Base-by-base conservation (phyloP, 2,797 vertebrate genomes). In the Cuculus canorus region DNA sequence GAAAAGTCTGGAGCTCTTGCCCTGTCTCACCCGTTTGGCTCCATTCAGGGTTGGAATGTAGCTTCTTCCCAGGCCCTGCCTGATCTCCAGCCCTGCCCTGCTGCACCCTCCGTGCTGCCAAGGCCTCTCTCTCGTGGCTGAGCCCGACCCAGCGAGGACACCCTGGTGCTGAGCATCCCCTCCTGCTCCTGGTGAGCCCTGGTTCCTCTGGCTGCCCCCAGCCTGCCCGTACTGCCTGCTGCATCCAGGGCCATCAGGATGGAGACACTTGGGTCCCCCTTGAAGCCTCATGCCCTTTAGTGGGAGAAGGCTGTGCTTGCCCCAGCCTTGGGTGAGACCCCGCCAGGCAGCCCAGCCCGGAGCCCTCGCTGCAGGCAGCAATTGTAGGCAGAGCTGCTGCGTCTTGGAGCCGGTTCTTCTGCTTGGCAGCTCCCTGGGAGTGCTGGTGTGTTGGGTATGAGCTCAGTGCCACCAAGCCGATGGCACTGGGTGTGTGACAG, bases 1-100 rank as follows among this genome's bases (percentile, higher is more conserved):
- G 50, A 86, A 95, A 94, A 88, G 66, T 78, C 82, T 63, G 39
- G 30, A 64, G 78, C n/a, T 96, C 71, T 86, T 32, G 43, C 28
- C 19, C 52, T 69, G 11, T 76, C 65, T 92, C 17, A 82, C 53
- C 78, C 69, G 71, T 80, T 78, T 35, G 41, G 56, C 48, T 80
- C 81, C 83, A 30, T 93, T 59, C 83, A 91, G 91, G 54, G n/a
- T 78, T 32, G 41, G 45, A 33, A 17, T 63, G 39, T 71, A 59
- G 59, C 61, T 92, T 85, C 81, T 82, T 75, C 84, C 54, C 37
- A 22, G 85, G 94, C 66, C 57, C 70, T 73, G 35, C 56, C 39
- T 28, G 64, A 33, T 16, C 50, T 48, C 45, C 79, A 59, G 63
- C 30, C 37, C 27, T 71, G 52, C 63, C 61, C n/a, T 79, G 61